Conservation (phyloP, 2,113 vertebrate species). For the Puma concolor region DNA sequence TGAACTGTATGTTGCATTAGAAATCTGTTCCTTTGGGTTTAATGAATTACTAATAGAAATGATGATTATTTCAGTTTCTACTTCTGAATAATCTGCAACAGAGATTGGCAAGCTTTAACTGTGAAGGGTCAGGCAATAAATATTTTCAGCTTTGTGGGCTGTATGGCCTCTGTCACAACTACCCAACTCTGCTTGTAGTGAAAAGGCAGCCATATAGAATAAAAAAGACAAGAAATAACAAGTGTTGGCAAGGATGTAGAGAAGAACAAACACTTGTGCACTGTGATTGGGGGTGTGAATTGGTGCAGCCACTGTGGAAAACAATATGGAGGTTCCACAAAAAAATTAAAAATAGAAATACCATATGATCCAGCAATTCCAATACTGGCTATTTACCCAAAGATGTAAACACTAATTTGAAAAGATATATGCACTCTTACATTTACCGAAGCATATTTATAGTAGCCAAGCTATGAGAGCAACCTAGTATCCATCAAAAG, state of each 20-base stretch:
- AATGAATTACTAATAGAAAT: not conserved
- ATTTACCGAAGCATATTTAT: not conserved
- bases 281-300: not conserved
- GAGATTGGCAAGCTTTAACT: not conserved
- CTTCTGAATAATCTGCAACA: not conserved
- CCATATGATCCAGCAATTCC: not conserved
- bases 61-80: not conserved
- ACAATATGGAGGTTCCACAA: not conserved
- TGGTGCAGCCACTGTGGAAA: not conserved
- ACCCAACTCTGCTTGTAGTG: not conserved
- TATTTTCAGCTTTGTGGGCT: not conserved
- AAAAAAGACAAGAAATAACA: not conserved
- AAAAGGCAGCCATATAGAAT: not conserved
- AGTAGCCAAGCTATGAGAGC: not conserved
- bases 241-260: not conserved
- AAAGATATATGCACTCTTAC: not conserved
- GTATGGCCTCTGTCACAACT: not conserved
- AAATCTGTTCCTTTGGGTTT: not conserved
- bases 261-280: not conserved
- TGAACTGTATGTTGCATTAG: not conserved
- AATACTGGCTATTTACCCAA: not conserved
- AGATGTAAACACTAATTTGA: not conserved
- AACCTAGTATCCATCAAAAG: not conserved
- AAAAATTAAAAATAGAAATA: not conserved
- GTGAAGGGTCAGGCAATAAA: not conserved